Conservation (phyloP, 1,140 invertebrate species). For the Dendrolimus punctatus region DNA sequence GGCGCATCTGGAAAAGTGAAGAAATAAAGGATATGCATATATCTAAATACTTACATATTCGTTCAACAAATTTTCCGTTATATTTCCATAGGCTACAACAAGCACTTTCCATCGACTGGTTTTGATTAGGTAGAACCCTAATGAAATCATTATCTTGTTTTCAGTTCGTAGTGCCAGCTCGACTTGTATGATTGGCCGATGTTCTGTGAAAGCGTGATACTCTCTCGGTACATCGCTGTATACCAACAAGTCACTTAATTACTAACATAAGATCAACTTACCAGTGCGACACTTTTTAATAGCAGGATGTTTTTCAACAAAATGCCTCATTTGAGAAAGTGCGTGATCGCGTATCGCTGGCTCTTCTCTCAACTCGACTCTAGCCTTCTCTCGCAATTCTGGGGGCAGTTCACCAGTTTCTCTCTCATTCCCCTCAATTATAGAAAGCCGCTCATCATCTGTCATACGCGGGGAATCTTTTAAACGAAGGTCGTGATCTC, state of each 20-base stretch:
- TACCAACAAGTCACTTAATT: not conserved
- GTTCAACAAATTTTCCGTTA: no score
- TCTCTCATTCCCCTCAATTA: conserved; percentile 48
- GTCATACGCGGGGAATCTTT: conserved; percentile 35
- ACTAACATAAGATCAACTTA: conserved; percentile 31
- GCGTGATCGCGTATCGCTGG: conserved; percentile 78
- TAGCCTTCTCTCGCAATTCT: conserved; percentile 73
- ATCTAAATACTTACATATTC: no score
- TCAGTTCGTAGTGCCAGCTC: no score
- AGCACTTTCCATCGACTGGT: no score
- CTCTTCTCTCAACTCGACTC: conserved; percentile 81
- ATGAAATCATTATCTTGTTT: no score
- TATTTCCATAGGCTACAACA: no score
- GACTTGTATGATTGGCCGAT: no score
- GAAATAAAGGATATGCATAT: not conserved
- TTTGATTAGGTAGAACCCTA: no score
- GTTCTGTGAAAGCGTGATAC: no score
- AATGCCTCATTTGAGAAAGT: conserved; percentile 81
- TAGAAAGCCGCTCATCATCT: conserved; percentile 47
- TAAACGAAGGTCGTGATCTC: conserved; percentile 42
- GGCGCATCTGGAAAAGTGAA: conserved; percentile 73
- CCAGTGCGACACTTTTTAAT: conserved; percentile 83
- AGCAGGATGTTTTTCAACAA: conserved; percentile 82
- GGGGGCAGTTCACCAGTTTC: conserved; percentile 47
- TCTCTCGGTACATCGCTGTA: no score